Conservation (phyloP, 2,113 vertebrate genomes). For the Australoheros scitulus region DNA sequence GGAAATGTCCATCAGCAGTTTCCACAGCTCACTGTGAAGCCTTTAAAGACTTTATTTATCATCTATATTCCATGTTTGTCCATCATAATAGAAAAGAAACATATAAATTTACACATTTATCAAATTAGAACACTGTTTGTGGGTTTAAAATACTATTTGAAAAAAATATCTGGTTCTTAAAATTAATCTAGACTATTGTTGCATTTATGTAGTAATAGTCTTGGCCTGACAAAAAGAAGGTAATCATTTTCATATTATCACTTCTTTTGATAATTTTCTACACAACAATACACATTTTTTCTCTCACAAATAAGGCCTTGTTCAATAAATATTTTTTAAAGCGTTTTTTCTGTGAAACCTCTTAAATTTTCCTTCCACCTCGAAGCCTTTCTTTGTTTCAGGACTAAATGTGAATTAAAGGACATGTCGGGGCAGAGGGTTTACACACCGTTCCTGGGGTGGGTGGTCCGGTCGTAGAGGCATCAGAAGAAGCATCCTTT, state of each 20-base stretch:
- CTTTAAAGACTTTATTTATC: neutral
- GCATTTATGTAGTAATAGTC: neutral
- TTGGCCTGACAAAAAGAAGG: neutral
- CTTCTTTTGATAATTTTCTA: neutral
- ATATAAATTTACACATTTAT: neutral
- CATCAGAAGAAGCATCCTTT: conserved; percentile 41
- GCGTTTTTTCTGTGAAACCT: neutral
- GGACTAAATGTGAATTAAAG: neutral
- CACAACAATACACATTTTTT: fast-evolving
- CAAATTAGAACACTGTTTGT: neutral
- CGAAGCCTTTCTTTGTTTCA: neutral
- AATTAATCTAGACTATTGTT: neutral
- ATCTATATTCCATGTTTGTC: neutral
- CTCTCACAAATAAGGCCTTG: neutral
- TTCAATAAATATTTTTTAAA: neutral
- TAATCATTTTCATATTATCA: neutral
- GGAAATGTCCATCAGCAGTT: neutral
- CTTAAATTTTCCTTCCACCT: neutral
- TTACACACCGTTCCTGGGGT: conserved; percentile 54
- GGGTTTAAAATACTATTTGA: neutral
- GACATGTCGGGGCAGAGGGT: neutral
- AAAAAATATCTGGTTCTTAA: neutral
- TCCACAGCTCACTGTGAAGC: neutral
- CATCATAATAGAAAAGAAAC: neutral
- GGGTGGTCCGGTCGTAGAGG: conserved; percentile 67